Conservation (phyloP, 2,797 vertebrate genomes). For the Myotis planiceps region DNA sequence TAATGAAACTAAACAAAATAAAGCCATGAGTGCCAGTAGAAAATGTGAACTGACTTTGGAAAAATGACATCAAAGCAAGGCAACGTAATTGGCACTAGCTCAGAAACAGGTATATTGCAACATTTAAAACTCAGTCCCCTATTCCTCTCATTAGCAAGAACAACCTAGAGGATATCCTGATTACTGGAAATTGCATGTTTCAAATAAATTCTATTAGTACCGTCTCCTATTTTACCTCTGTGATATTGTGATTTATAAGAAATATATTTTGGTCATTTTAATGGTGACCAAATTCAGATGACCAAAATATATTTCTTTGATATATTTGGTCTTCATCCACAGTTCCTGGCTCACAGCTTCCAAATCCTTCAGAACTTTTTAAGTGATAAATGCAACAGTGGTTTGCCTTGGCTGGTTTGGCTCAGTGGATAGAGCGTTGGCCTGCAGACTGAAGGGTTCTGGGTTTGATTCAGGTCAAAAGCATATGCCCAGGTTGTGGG, state of each 20-base stretch:
- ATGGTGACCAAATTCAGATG: background rate
- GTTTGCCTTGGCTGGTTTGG: no score
- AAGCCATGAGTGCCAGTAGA: background rate
- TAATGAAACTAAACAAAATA: background rate
- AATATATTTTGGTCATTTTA: background rate
- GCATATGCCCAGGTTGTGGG: no score
- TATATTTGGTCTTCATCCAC: background rate
- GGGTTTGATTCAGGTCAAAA: no score
- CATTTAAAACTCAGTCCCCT: background rate
- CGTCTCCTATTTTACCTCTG: background rate
- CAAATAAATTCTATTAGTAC: background rate
- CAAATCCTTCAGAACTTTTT: background rate
- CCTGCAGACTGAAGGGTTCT: no score
- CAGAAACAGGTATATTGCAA: background rate
- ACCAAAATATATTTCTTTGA: background rate
- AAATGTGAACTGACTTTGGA: background rate
- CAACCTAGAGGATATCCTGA: background rate
- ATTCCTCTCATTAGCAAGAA: background rate
- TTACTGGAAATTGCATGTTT: background rate
- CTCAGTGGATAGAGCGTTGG: no score
- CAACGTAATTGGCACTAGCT: background rate
- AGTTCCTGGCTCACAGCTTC: background rate
- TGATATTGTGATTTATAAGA: background rate
- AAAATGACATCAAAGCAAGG: background rate
- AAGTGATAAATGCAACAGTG: background rate